These are phyloP conservation scores for Oceanodroma leucorhoa DNA, from an alignment of 2,797 vertebrate genomes.

Conservation along the genomic window DNA sequence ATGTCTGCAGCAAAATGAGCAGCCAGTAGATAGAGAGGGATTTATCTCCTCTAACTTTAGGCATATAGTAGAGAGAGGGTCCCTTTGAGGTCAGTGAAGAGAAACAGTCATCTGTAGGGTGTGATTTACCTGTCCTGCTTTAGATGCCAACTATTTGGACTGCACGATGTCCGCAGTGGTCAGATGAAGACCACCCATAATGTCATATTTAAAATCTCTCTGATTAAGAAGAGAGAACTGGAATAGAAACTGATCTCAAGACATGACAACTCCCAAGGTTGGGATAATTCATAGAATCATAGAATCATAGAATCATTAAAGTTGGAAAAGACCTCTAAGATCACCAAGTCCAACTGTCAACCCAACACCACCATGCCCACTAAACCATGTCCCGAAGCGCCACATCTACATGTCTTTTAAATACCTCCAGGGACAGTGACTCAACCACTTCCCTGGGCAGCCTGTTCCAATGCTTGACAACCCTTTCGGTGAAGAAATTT, in stretches of 20 bases:
- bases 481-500: no score
- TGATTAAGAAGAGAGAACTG: background rate
- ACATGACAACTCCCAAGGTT: background rate
- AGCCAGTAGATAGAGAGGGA: background rate
- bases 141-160: background rate
- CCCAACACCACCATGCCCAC: no score
- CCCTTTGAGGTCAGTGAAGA: background rate
- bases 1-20: background rate
- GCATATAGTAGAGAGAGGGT: background rate
- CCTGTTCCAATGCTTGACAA: no score
- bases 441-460: no score
- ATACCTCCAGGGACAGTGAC: no score
- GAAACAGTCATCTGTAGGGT: background rate
- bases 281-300: background rate
- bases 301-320: no score
- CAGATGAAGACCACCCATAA: background rate
- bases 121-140: background rate
- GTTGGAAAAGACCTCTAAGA: no score
- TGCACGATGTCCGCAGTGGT: background rate
- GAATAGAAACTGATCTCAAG: background rate
- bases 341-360: no score
- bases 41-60: background rate
- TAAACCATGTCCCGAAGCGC: no score
- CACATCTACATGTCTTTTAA: no score
- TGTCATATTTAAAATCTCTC: background rate